Base-by-base conservation (phyloP, 2,113 vertebrate species). In the Oxyruncus cristatus region DNA sequence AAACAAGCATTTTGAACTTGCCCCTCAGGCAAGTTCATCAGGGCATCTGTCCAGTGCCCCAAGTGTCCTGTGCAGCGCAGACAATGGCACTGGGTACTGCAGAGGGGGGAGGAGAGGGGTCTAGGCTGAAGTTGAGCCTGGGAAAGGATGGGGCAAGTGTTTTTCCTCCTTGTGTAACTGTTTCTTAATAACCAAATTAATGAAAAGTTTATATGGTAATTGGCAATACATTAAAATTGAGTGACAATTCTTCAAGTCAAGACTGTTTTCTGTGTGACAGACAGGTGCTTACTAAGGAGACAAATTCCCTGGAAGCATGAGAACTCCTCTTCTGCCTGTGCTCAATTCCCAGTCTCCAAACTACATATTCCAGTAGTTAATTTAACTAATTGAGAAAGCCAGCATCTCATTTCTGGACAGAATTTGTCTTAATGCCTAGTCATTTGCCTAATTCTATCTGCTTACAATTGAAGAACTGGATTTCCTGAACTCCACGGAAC, bases 101-200 rank as follows among this genome's bases (percentile, higher is more conserved):
- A 32, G 37, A 56, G 1, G 0, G 41, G 37, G 37, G 22, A 55
- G 52, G 30, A 90, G 22, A 67, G 32, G 19, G 28, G 14, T 13
- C 71, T 23, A 39, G 32, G 52, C n/a, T 67, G 39, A 91, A 84
- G 50, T 0, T 61, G 33, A 78, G 37, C 33, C 23, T 66, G 50
- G 50, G 39, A 73, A 81, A 85, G 37, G 61, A 2, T 2, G 18
- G 24, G 2, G 0, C 2, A 80, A 68, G 8, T 16, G 14, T 39
- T 42, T 71, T 53, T 12, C n/a, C 20, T 15, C 58, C 49, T 16
- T 58, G 42, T 72, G 79, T 58, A 76, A 35, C 12, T 75, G 28
- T 37, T 87, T 77, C 39, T 76, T 39, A 76, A 41, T 22, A 76
- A 30, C 13, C 19, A 55, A 53, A 80, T 24, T 7, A 62, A 62